Conservation (phyloP, 2,797 vertebrate species). For the Caiman crocodilus region DNA sequence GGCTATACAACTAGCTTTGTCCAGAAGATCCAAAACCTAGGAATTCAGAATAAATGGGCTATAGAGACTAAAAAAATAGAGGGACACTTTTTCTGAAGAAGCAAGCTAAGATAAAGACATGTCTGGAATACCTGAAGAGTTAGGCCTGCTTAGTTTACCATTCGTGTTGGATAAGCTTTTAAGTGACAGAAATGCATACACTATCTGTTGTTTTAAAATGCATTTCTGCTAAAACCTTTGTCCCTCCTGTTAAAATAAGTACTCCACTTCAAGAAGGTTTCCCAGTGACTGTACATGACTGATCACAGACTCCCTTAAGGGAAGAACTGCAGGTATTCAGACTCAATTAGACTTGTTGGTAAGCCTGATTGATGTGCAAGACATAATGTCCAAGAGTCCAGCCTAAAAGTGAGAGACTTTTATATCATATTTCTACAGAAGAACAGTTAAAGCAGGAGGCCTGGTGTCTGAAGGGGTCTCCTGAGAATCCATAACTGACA, state of each 20-base stretch:
- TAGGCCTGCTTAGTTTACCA: neutral
- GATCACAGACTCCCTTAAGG: neutral
- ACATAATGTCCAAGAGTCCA: neutral
- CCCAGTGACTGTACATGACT: neutral
- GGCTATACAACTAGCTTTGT: neutral
- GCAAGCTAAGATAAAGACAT: neutral
- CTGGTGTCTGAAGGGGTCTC: neutral
- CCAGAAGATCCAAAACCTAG: neutral
- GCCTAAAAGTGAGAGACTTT: neutral
- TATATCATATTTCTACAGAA: neutral
- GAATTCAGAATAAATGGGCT: neutral
- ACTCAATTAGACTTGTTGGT: neutral
- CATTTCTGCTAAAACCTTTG: neutral
- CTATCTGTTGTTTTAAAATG: neutral
- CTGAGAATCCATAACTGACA: neutral
- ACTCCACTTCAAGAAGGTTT: neutral
- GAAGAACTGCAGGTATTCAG: neutral
- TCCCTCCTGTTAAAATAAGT: neutral
- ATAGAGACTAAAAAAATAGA: neutral
- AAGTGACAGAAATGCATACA: neutral
- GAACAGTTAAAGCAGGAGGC: neutral
- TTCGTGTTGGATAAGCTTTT: neutral
- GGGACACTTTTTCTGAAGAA: neutral
- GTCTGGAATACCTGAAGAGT: neutral
- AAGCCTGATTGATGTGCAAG: neutral